phyloP scores from a whole-genome alignment of 2,113 vertebrate genomes.

The Oncorhynchus kisutch region DNA sequence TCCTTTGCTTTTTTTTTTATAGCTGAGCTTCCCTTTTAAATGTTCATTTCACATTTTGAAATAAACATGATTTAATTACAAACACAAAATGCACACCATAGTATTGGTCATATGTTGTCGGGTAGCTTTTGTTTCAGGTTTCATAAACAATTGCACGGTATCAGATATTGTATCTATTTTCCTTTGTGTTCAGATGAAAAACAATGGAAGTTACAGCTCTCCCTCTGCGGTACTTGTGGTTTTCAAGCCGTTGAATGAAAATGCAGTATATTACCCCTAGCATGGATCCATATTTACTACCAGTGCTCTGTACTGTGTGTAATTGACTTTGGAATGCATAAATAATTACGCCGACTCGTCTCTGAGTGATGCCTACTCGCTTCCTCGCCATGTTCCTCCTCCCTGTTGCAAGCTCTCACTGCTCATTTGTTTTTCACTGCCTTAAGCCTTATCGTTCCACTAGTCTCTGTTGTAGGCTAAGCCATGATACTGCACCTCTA shows the following conservation, averaged over 20 bases:
- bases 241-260: constrained; percentile 18
- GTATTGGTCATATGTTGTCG: neutral
- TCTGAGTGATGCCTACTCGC: neutral
- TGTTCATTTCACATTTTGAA: neutral
- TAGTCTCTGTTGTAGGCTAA: neutral
- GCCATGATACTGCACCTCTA: neutral
- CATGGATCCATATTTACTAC: constrained; percentile 39
- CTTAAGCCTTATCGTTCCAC: neutral
- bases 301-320: constrained; percentile 26
- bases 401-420: neutral
- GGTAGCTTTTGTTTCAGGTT: neutral
- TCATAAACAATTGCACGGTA: neutral
- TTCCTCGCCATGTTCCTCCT: neutral
- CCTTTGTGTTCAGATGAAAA: neutral
- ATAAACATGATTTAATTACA: neutral
- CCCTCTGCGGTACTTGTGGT: constrained; percentile 11
- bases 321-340: constrained; percentile 51
- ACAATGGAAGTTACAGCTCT: neutral
- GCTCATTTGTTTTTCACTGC: neutral
- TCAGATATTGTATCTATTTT: neutral
- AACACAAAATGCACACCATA: neutral
- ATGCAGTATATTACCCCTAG: constrained; percentile 13
- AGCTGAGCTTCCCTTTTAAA: neutral
- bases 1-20: too few species aligned
- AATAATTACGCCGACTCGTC: constrained; percentile 34